Evolutionary conservation across 2,113 vertebrate species (phyloP).

Genomic region (Eubucco bourcierii): DNA sequence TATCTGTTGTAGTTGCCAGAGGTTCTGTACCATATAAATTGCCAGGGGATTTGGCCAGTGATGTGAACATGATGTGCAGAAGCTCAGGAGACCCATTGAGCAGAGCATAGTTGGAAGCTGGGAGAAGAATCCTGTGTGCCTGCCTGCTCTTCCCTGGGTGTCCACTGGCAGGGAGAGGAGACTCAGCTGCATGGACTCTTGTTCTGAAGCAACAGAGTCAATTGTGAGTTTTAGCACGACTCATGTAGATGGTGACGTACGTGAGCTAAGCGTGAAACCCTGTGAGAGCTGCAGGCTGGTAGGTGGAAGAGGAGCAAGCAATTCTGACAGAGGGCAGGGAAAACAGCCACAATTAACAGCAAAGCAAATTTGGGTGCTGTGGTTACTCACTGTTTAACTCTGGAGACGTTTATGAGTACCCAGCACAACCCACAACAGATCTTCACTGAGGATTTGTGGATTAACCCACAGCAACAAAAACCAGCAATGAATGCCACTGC

Average conservation of each 20-base stretch:
- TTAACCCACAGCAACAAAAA: not conserved
- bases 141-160: not conserved
- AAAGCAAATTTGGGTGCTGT: slow-evolving; percentile 15
- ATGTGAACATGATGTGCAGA: not conserved
- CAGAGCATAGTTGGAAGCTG: not conserved
- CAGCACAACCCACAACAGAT: slow-evolving; percentile 39
- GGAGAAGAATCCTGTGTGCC: not conserved
- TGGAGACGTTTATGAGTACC: not conserved
- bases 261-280: not conserved
- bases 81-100: not conserved
- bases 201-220: not conserved
- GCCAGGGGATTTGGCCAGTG: not conserved
- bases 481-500: not conserved
- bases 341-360: slow-evolving; percentile 35
- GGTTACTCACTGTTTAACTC: slow-evolving; percentile 22
- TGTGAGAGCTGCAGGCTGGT: not conserved
- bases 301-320: not conserved
- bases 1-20: not conserved
- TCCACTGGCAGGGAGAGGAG: not conserved
- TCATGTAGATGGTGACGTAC: not conserved
- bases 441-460: slow-evolving; percentile 30
- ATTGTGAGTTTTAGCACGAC: not conserved
- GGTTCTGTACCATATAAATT: slow-evolving; percentile 23
- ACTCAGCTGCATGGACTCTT: not conserved
- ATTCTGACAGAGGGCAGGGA: slow-evolving; percentile 7